phyloP scores from a whole-genome alignment of 1,140 invertebrate species.

The Zaprionus gabonicus region DNA sequence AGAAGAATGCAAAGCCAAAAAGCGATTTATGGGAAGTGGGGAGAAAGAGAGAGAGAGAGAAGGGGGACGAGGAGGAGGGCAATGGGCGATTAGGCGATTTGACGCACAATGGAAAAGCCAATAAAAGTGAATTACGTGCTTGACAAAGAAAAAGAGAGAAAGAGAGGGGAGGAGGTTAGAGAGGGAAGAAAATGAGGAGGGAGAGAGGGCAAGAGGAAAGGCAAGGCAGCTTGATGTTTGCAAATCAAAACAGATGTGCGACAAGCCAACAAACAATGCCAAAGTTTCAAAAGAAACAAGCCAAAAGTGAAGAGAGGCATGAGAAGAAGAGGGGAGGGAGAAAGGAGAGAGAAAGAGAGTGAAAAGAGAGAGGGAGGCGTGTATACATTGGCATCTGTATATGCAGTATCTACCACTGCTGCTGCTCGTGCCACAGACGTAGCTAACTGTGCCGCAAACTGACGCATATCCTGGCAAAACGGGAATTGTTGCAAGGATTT shows the following conservation, averaged over 20 bases:
- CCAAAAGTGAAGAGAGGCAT: conserved; percentile 11
- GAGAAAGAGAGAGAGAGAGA: background rate
- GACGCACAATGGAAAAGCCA: conserved; percentile 73
- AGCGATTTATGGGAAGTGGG: conserved; percentile 59
- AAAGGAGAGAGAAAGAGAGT: background rate
- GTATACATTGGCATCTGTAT: conserved; percentile 7
- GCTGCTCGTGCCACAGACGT: conserved; percentile 57
- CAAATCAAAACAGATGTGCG: conserved; percentile 73
- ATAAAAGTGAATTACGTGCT: conserved; percentile 68
- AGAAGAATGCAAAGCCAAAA: conserved; percentile 44
- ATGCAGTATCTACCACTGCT: conserved; percentile 11
- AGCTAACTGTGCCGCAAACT: conserved; percentile 41
- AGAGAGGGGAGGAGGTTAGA: too few species aligned
- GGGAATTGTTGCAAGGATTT: conserved; percentile 58
- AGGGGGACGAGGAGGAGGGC: background rate
- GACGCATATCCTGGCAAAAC: conserved; percentile 48
- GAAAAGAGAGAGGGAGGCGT: background rate
- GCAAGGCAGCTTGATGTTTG: background rate
- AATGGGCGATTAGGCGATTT: conserved; percentile 68
- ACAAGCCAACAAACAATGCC: conserved; percentile 54
- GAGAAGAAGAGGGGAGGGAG: background rate
- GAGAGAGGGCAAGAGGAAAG: background rate
- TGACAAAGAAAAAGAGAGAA: background rate
- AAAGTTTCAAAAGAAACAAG: conserved; percentile 33
- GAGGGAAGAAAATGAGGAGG: background rate